Conservation (phyloP, 2,888 invertebrate genomes). For the Polyommatus icarus region DNA sequence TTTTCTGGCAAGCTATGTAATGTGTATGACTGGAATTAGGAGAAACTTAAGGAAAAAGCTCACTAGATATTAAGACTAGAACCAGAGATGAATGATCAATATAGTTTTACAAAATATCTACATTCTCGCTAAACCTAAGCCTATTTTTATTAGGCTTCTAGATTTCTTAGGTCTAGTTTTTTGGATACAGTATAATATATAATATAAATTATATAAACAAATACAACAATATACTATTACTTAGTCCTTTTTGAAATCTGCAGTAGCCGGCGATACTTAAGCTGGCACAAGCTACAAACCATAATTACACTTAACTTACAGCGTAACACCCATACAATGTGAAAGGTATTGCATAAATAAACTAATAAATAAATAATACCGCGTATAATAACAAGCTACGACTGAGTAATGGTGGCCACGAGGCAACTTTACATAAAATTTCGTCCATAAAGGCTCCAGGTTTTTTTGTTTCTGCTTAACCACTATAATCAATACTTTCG, state of each 20-base stretch:
- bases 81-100: no score
- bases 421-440: constrained; percentile 67
- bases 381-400: constrained; percentile 76
- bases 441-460: constrained; percentile 18
- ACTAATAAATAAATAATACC: constrained; percentile 75
- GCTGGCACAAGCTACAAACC: not conserved
- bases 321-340: constrained; percentile 26
- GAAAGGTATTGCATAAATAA: constrained; percentile 31
- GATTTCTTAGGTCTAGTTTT: no score
- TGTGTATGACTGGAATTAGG: no score
- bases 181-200: no score
- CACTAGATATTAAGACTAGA: no score
- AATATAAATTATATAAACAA: no score
- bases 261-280: constrained; percentile 1
- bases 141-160: no score
- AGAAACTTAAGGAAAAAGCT: no score
- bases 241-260: not conserved
- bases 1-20: no score
- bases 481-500: constrained; percentile 60
- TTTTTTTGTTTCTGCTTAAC: constrained; percentile 51
- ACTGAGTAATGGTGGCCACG: constrained; percentile 76
- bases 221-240: no score
- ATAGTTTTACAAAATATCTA: no score
- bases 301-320: constrained; percentile 9
- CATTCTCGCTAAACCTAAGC: no score